Conservation (phyloP, 2,888 invertebrate genomes). For the Drosophila hamatofila region DNA sequence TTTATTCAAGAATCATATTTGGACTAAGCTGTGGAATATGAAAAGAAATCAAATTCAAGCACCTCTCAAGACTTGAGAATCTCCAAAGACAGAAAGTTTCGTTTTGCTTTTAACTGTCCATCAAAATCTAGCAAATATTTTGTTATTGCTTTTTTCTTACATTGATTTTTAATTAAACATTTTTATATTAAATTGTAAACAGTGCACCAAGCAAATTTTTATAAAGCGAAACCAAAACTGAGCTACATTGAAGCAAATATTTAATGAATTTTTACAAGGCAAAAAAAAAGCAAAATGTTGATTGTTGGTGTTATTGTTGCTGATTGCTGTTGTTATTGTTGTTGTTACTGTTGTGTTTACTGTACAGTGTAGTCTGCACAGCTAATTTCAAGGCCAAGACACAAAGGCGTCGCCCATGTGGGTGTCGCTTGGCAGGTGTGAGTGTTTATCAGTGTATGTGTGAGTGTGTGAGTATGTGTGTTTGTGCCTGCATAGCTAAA, state of each 20-base stretch:
- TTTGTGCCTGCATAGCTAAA: constrained; percentile 19
- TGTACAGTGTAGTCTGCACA: constrained; percentile 10
- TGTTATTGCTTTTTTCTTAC: no score
- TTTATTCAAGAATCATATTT: not conserved
- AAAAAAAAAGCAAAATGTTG: constrained; percentile 8
- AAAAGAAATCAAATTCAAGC: not conserved
- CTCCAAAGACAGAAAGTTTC: not conserved
- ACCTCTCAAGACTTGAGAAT: not conserved
- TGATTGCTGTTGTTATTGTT: constrained; percentile 7
- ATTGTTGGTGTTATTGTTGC: not conserved
- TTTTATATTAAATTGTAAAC: not conserved
- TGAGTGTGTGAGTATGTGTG: constrained; percentile 1
- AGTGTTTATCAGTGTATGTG: not conserved
- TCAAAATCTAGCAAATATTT: not conserved
- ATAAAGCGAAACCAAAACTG: not conserved
- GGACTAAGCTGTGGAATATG: not conserved
- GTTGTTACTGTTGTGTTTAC: not conserved
- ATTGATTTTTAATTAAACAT: not conserved
- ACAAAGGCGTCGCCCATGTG: constrained; percentile 43
- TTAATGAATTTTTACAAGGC: constrained; percentile 18
- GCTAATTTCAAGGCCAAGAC: constrained; percentile 48
- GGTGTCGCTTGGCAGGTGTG: constrained; percentile 45
- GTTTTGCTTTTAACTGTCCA: not conserved
- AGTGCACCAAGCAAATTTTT: not conserved
- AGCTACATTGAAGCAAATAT: constrained; percentile 16